phyloP scores from a whole-genome alignment of 2,888 invertebrate genomes.

The Spisula solida region DNA sequence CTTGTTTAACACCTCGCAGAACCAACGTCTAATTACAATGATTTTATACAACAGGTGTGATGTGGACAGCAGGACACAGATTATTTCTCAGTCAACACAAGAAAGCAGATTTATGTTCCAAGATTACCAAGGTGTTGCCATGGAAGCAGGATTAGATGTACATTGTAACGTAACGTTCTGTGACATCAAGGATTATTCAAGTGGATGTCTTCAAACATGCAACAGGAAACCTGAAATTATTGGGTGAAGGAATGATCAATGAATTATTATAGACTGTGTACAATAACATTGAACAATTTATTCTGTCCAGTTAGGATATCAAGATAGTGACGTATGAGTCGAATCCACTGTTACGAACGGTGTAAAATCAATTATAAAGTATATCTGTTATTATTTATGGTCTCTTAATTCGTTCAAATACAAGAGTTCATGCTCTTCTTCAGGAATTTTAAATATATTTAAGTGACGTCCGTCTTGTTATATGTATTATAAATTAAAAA shows the following conservation, averaged over 20 bases:
- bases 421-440: too few species aligned
- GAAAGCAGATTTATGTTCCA: conserved; percentile 61
- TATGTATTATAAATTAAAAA: too few species aligned
- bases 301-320: too few species aligned
- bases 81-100: conserved; percentile 51
- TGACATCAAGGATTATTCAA: conserved; percentile 40
- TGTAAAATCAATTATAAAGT: too few species aligned
- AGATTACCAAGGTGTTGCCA: conserved; percentile 53
- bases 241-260: neutral
- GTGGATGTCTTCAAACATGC: conserved; percentile 51
- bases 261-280: neutral
- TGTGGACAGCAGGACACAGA: conserved; percentile 32
- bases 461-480: too few species aligned
- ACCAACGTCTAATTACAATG: neutral
- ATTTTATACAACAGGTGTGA: conserved; percentile 48
- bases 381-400: too few species aligned
- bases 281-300: too few species aligned
- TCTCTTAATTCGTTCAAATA: too few species aligned
- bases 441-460: too few species aligned
- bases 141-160: conserved; percentile 47
- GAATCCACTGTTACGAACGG: too few species aligned
- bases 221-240: neutral
- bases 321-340: too few species aligned
- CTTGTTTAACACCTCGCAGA: too few species aligned
- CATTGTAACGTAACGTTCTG: conserved; percentile 59